phyloP scores from a whole-genome alignment of 92 coral and sea anemone species.

The Pocillopora meandrina region DNA sequence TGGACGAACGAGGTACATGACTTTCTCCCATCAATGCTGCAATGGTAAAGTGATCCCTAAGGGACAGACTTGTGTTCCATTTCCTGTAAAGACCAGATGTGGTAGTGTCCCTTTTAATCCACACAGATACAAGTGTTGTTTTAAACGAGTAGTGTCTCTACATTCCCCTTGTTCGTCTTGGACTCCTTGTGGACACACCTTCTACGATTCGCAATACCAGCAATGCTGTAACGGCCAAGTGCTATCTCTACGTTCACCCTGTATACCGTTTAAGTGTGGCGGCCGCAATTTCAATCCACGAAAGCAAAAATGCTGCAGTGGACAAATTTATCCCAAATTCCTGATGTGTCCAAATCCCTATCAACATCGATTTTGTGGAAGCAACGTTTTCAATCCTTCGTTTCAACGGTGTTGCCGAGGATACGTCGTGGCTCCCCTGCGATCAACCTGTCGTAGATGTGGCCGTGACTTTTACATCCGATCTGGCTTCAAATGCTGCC shows the following conservation, averaged over 20 bases:
- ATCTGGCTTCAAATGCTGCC: constrained; percentile 12
- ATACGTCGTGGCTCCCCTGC: constrained; percentile 15
- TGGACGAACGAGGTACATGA: background rate
- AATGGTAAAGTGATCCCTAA: constrained; percentile 4
- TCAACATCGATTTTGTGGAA: background rate
- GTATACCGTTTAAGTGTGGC: constrained; percentile 20
- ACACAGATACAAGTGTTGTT: constrained; percentile 1
- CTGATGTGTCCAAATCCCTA: background rate
- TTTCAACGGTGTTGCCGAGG: constrained; percentile 15
- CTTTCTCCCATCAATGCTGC: constrained; percentile 11
- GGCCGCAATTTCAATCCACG: constrained; percentile 11
- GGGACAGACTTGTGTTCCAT: background rate
- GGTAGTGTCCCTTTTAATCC: constrained; percentile 5
- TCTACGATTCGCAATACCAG: constrained; percentile 1
- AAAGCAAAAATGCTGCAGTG: constrained; percentile 12
- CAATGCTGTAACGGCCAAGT: constrained; percentile 25
- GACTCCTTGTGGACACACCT: constrained; percentile 8
- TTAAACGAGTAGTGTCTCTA: background rate
- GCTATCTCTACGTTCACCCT: background rate
- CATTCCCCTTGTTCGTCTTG: background rate
- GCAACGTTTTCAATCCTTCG: constrained; percentile 13
- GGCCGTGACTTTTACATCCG: constrained; percentile 5
- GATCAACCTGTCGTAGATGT: background rate
- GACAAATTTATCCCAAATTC: constrained; percentile 11
- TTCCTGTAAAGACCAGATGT: background rate